A percentile compares a stretch with the other conserved stretches of the same genome.
Conservation (phyloP, 1,140 invertebrate genomes). For the Brachionus manjavacas region DNA sequence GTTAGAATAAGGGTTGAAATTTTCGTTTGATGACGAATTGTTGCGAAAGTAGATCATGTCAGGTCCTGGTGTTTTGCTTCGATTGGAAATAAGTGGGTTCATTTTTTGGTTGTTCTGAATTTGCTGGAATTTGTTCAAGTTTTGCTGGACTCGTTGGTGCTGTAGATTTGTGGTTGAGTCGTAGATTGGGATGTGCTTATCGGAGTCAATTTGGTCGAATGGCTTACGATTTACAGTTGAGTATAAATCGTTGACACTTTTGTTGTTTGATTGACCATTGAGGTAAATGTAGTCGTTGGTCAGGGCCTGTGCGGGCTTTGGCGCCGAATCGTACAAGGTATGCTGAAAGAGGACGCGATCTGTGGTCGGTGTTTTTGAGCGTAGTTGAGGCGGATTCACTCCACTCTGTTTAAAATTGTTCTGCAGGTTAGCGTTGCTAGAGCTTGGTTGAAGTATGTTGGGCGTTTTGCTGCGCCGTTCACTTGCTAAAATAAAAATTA, state of each 20-base stretch:
- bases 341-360: conserved; percentile 30
- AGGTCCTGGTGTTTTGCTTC: conserved; percentile 41
- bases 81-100: neutral
- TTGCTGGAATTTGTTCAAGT: conserved; percentile 18
- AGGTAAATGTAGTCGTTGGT: conserved; percentile 30
- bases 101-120: conserved; percentile 2
- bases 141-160: conserved; percentile 26
- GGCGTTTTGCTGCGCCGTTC: conserved; percentile 36
- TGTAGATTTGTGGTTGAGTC: conserved; percentile 36
- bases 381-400: neutral
- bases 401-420: neutral
- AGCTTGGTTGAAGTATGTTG: conserved; percentile 26
- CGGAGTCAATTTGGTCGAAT: neutral
- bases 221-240: neutral
- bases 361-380: conserved; percentile 38
- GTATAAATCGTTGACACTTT: conserved; percentile 12
- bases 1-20: neutral
- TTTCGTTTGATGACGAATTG: neutral
- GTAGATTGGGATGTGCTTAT: conserved; percentile 24
- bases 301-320: neutral
- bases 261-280: neutral
- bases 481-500: neutral
- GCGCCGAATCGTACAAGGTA: neutral
- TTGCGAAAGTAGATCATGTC: conserved; percentile 39
- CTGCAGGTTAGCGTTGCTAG: neutral